Evolutionary conservation across 2,113 vertebrate species (phyloP).

Genomic region (Nannospalax galili): DNA sequence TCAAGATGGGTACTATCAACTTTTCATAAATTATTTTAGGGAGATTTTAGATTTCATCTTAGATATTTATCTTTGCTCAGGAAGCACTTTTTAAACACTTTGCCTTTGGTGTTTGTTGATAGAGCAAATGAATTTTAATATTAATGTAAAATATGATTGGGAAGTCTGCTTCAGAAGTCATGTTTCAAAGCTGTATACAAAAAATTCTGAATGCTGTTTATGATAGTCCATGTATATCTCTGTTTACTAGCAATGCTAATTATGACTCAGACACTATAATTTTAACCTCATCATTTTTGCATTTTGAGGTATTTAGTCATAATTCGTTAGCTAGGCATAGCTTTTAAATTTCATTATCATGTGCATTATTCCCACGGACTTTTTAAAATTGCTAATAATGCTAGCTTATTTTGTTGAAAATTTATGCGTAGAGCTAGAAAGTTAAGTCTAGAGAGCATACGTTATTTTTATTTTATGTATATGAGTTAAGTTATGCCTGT

Average conservation of each 20-base stretch:
- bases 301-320: constrained; percentile 45
- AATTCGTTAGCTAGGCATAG: constrained; percentile 35
- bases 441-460: not conserved
- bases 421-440: constrained; percentile 57
- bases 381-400: constrained; percentile 36
- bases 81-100: constrained; percentile 29
- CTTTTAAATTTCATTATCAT: constrained; percentile 20
- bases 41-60: constrained; percentile 47
- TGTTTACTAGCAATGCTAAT: constrained; percentile 28
- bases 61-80: not conserved
- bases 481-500: no score
- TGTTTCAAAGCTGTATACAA: constrained; percentile 22
- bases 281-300: constrained; percentile 40
- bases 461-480: not conserved
- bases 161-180: not conserved
- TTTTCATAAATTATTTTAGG: constrained; percentile 51
- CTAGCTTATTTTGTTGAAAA: constrained; percentile 13
- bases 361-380: not conserved
- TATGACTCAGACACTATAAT: constrained; percentile 40
- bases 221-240: not conserved
- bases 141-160: constrained; percentile 36
- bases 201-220: constrained; percentile 31
- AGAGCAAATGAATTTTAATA: constrained; percentile 65
- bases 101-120: constrained; percentile 42
- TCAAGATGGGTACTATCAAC: not conserved